Conservation (phyloP, 2,797 vertebrate species). For the Anniella stebbinsi region DNA sequence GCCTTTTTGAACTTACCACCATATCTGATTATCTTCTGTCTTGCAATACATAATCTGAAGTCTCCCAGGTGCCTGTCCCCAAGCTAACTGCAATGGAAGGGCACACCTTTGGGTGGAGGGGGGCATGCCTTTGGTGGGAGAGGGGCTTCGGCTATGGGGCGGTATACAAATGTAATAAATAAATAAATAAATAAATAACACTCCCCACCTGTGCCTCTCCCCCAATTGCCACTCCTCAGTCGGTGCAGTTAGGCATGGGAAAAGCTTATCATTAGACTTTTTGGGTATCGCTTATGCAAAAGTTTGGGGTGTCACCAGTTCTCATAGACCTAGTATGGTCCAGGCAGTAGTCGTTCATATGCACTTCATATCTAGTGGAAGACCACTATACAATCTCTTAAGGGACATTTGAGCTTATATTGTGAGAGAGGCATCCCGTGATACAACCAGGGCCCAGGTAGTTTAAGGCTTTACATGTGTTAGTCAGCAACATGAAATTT, state of each 20-base stretch:
- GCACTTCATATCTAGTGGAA: background rate
- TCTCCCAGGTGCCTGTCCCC: background rate
- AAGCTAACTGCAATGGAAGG: background rate
- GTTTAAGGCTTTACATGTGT: background rate
- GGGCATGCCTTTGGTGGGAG: no score
- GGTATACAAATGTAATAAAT: no score
- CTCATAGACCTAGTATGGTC: background rate
- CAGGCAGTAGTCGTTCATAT: background rate
- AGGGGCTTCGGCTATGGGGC: no score
- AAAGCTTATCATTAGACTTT: background rate
- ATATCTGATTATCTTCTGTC: background rate
- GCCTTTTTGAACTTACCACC: background rate
- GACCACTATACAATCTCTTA: background rate
- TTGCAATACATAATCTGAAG: background rate
- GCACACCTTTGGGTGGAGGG: background rate
- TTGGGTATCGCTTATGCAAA: background rate
- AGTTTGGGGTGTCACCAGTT: background rate
- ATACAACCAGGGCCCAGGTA: background rate
- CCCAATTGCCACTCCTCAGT: background rate
- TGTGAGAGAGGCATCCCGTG: background rate
- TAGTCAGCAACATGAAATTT: background rate
- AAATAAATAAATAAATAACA: no score
- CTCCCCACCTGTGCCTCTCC: background rate
- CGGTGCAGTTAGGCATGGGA: background rate
- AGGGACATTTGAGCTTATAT: background rate